phyloP scores from a whole-genome alignment of 2,113 vertebrate species.

The Micromys minutus region DNA sequence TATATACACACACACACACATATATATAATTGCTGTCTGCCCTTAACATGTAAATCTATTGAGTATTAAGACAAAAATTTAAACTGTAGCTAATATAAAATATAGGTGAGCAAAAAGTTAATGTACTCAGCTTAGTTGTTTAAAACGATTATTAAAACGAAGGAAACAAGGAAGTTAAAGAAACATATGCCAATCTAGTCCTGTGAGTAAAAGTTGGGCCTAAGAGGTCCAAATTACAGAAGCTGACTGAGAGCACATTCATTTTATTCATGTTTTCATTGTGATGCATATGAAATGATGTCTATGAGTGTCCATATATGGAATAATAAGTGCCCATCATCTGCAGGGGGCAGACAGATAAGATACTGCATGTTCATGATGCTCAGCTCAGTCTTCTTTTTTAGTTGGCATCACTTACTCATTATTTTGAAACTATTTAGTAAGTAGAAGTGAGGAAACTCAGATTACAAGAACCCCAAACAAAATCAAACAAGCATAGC shows the following conservation, averaged over 20 bases:
- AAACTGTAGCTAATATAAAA: conserved; percentile 27
- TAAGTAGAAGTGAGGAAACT: not conserved
- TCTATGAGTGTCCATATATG: not conserved
- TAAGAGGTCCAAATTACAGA: not conserved
- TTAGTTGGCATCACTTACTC: conserved; percentile 44
- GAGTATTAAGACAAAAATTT: not conserved
- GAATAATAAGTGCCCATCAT: not conserved
- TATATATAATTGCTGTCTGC: not conserved
- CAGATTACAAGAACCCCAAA: not conserved
- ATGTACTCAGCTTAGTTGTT: conserved; percentile 13
- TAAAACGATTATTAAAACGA: conserved; percentile 30
- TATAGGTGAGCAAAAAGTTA: conserved; percentile 1
- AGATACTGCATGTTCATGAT: conserved; percentile 6
- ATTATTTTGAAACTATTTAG: conserved; percentile 33
- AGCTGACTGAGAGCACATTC: conserved; percentile 18
- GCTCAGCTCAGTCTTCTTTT: not conserved
- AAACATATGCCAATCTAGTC: not conserved
- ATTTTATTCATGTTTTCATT: not conserved
- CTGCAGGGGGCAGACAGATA: not conserved
- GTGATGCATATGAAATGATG: conserved; percentile 28
- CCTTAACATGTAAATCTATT: conserved; percentile 14
- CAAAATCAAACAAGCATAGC: not conserved
- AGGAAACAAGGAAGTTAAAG: no score
- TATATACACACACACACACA: no score
- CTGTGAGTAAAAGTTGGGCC: not conserved